phyloP scores from a whole-genome alignment of 2,113 vertebrate genomes.

The Amphiprion percula region DNA sequence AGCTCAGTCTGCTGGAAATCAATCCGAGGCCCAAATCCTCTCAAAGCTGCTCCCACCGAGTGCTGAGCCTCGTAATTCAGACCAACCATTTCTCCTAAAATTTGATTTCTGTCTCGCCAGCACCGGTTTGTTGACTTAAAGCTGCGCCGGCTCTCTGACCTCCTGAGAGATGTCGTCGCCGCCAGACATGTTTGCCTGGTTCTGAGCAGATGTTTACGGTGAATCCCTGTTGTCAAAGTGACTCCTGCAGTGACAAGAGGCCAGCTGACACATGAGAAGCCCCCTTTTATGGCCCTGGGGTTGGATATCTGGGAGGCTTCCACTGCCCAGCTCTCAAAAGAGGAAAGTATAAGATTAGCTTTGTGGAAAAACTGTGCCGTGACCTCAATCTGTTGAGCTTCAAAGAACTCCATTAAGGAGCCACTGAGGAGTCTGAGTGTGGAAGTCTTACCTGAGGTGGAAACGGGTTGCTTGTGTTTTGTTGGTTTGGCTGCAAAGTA shows the following conservation, averaged over 20 bases:
- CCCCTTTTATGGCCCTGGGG: slow-evolving; percentile 75
- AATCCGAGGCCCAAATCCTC: slow-evolving; percentile 68
- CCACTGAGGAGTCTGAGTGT: background rate
- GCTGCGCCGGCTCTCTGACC: background rate
- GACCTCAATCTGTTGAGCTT: slow-evolving; percentile 55
- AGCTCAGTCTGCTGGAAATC: slow-evolving; percentile 65
- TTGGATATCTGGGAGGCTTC: slow-evolving; percentile 64
- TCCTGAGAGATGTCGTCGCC: background rate
- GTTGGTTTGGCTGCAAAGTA: slow-evolving; percentile 31
- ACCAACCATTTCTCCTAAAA: background rate
- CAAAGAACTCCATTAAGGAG: slow-evolving; percentile 21
- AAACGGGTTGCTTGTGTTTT: slow-evolving; percentile 6
- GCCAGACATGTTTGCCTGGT: slow-evolving; percentile 2
- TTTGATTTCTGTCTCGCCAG: slow-evolving; percentile 10
- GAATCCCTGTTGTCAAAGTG: slow-evolving; percentile 48
- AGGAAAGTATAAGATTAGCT: slow-evolving; percentile 79
- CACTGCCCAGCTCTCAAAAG: slow-evolving; percentile 64
- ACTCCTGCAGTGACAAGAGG: slow-evolving; percentile 42
- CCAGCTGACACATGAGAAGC: slow-evolving; percentile 69
- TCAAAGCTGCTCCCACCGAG: slow-evolving; percentile 28
- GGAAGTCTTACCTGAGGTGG: slow-evolving; percentile 44
- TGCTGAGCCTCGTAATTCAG: slow-evolving; percentile 32
- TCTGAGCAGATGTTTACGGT: slow-evolving; percentile 25
- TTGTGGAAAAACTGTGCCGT: slow-evolving; percentile 57
- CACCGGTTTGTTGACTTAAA: background rate